Percentiles rank a stretch among this genome's conserved stretches.
These are phyloP conservation scores for Mirza zaza DNA, from an alignment of 2,113 vertebrate genomes.

Conservation along the genomic window DNA sequence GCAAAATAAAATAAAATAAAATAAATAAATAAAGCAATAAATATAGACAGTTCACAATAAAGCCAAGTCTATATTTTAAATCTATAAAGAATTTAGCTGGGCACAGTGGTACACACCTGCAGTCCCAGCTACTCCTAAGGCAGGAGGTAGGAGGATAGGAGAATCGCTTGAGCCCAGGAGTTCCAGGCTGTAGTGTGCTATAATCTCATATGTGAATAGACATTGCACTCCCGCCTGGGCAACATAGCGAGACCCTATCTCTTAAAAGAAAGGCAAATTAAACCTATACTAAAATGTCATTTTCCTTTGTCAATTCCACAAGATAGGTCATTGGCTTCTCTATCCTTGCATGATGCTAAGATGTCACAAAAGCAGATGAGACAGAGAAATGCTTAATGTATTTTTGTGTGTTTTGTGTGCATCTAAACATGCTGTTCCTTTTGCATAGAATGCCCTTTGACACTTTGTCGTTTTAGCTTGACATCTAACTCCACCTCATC, in stretches of 20 bases:
- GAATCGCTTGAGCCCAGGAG: background rate
- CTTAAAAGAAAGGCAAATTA: constrained; percentile 10
- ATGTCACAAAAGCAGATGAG: background rate
- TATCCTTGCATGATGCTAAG: background rate
- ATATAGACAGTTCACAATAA: background rate
- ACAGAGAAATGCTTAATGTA: background rate
- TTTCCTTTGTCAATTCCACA: background rate
- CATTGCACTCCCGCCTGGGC: background rate
- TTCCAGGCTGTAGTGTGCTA: no score
- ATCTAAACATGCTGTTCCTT: background rate
- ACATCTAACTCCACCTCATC: background rate
- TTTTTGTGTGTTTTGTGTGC: background rate
- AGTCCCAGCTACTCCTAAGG: background rate
- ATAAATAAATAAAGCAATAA: no score
- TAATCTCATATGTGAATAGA: no score
- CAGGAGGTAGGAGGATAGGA: background rate
- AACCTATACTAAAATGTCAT: constrained; percentile 1
- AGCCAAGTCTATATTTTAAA: background rate
- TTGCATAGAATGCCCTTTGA: background rate
- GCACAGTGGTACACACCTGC: background rate
- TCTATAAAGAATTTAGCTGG: background rate
- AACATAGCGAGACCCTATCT: background rate
- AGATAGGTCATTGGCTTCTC: background rate
- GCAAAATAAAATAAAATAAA: no score
- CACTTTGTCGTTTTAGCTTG: background rate